Base-by-base conservation (phyloP, 2,797 vertebrate species). In the Falco cherrug region DNA sequence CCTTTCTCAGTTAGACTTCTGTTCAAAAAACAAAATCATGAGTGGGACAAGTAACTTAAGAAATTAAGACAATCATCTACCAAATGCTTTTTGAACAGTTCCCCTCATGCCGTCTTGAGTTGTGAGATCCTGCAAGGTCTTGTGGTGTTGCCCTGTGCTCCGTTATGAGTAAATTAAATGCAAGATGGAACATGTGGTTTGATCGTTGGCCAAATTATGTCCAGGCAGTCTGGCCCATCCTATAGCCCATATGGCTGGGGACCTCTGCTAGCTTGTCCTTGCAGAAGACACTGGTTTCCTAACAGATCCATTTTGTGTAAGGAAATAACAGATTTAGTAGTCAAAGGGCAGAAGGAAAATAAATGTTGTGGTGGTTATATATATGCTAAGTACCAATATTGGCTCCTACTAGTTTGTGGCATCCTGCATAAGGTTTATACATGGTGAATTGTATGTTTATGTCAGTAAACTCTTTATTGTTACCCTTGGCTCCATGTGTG, bases 361-460 rank as follows among this genome's bases (percentile, higher is more conserved):
- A 26, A 63, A 56, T 16, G 47, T 15, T 33, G 11, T 0, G 0
- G 0, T 13, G 8, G 6, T 50, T 35, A 1, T 18, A 5, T 29
- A 9, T 5, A 11, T 31, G 28, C 8, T 2, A 8, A 41, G 7
- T 16, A 18, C 19, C 19, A 61, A 1, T 37, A 16, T 1, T 7
- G 4, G 15, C 15, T 73, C 57, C 65, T 63, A 1, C 5, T 31
- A 31, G 41, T 20, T 35, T 69, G 26, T 71, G 29, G 21, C 75
- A 45, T 25, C 61, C 31, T 33, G 8, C 14, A 2, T 6, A 13
- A 19, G 15, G 8, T 28, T 73, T 25, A 5, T n/a, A 21, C 3
- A 5, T 4, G 13, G 6, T 59, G 59, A 59, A 13, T 67, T 25
- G 1, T 2, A 0, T 10, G 65, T 78, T 71, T n/a, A 26, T 54